phyloP scores from a whole-genome alignment of 2,888 invertebrate genomes.

The Diaprepes abbreviatus region DNA sequence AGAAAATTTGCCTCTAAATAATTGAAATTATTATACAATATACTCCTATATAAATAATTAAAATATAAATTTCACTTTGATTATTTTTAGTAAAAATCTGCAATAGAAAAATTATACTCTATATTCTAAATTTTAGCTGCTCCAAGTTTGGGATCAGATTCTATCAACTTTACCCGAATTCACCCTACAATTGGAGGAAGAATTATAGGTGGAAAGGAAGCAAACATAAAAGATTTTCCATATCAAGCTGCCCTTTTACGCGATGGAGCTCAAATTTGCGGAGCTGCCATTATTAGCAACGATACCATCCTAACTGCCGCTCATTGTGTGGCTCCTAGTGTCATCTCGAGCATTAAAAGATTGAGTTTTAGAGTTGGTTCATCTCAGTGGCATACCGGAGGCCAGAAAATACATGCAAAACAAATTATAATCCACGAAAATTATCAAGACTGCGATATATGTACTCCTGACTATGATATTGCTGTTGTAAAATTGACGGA shows the following conservation, averaged over 20 bases:
- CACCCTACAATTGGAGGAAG: constrained; percentile 69
- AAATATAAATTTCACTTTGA: no score
- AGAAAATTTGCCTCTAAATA: no score
- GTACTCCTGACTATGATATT: constrained; percentile 29
- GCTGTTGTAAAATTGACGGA: constrained; percentile 17
- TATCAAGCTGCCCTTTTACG: constrained; percentile 70
- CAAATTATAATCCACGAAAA: constrained; percentile 10
- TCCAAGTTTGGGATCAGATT: constrained; percentile 4
- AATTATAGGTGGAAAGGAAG: constrained; percentile 26
- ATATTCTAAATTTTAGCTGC: constrained; percentile 24
- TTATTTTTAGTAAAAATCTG: no score
- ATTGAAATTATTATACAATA: no score
- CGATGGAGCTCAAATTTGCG: constrained; percentile 69
- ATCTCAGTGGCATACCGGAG: constrained; percentile 20
- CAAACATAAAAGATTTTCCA: constrained; percentile 22
- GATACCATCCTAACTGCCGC: constrained; percentile 70
- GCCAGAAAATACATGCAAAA: constrained; percentile 17
- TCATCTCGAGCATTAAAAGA: constrained; percentile 16
- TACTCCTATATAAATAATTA: no score
- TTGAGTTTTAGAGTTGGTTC: constrained; percentile 36
- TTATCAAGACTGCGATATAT: constrained; percentile 14
- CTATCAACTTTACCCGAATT: neutral
- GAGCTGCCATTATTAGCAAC: constrained; percentile 68
- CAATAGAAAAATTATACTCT: no score
- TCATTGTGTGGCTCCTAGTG: constrained; percentile 63